Conservation (phyloP, 2,113 vertebrate species). For the Microcebus jonahi region DNA sequence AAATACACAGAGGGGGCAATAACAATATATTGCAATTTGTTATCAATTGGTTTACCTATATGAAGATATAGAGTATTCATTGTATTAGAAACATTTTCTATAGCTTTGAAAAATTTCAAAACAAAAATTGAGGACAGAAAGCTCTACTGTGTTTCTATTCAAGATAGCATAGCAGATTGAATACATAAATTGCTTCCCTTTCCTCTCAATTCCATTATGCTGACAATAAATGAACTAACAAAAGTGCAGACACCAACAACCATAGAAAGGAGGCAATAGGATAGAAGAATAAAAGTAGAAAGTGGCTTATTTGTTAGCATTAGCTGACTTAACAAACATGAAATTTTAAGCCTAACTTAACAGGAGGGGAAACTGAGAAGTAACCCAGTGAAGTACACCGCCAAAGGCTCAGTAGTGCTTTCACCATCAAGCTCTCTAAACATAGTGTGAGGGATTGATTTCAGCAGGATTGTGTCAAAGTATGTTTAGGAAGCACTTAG, state of each 20-base stretch:
- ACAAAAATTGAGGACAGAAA: not conserved
- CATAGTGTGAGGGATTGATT: not conserved
- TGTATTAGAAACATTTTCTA: not conserved
- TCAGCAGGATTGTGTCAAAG: not conserved
- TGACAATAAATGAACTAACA: not conserved
- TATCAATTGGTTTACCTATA: not conserved
- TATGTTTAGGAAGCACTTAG: not conserved
- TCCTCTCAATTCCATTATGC: not conserved
- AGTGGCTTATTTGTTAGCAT: not conserved
- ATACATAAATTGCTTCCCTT: not conserved
- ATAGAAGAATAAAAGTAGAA: not conserved
- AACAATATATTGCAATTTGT: not conserved
- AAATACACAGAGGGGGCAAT: not conserved
- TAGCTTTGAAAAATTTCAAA: slow-evolving; percentile 3
- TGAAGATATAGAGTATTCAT: not conserved
- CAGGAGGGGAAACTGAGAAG: not conserved
- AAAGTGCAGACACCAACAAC: not conserved
- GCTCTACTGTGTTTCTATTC: not conserved
- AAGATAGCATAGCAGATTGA: not conserved
- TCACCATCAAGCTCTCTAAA: not conserved
- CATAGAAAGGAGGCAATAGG: not conserved
- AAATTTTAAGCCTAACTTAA: not conserved
- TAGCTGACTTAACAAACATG: not conserved
- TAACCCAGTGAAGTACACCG: not conserved
- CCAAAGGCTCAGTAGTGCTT: not conserved